phyloP scores from a whole-genome alignment of 2,888 invertebrate species.

The Caenorhabditis wallacei region DNA sequence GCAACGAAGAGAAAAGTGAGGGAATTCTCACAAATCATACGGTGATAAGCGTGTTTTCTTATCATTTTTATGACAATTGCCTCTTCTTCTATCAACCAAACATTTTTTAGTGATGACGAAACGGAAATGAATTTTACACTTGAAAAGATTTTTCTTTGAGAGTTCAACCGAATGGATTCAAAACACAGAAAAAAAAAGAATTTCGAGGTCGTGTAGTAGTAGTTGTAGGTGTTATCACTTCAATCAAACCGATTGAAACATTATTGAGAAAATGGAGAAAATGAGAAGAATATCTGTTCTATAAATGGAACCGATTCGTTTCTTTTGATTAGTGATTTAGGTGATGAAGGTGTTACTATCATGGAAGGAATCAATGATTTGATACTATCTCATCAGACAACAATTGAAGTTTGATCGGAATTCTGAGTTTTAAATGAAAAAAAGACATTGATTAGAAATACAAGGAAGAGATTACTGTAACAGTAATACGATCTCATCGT shows the following conservation, averaged over 20 bases:
- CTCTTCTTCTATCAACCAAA: background rate
- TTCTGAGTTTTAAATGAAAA: constrained; percentile 3
- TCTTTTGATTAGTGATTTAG: constrained; percentile 21
- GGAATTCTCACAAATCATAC: constrained; percentile 15
- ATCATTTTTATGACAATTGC: constrained; percentile 26
- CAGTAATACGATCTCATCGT: no score
- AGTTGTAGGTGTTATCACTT: background rate
- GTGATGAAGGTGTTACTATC: constrained; percentile 43
- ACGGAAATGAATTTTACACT: constrained; percentile 27
- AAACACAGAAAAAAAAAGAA: constrained; percentile 31
- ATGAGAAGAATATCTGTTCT: constrained; percentile 46
- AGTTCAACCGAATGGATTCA: constrained; percentile 16
- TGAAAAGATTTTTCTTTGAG: constrained; percentile 10
- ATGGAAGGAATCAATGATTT: constrained; percentile 8
- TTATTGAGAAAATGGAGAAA: background rate
- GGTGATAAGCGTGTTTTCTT: constrained; percentile 53
- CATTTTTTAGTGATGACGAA: constrained; percentile 39
- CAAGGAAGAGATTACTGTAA: background rate
- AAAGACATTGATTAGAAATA: background rate
- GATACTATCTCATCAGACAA: constrained; percentile 12
- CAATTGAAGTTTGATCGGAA: constrained; percentile 25
- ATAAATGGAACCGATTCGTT: constrained; percentile 33
- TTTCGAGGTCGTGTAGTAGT: constrained; percentile 10
- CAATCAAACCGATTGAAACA: constrained; percentile 11
- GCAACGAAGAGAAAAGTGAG: constrained; percentile 31